Percentiles rank a stretch among this genome's conserved stretches.
phyloP scores from a whole-genome alignment of 2,113 vertebrate species.

The Anthoscopus minutus region DNA sequence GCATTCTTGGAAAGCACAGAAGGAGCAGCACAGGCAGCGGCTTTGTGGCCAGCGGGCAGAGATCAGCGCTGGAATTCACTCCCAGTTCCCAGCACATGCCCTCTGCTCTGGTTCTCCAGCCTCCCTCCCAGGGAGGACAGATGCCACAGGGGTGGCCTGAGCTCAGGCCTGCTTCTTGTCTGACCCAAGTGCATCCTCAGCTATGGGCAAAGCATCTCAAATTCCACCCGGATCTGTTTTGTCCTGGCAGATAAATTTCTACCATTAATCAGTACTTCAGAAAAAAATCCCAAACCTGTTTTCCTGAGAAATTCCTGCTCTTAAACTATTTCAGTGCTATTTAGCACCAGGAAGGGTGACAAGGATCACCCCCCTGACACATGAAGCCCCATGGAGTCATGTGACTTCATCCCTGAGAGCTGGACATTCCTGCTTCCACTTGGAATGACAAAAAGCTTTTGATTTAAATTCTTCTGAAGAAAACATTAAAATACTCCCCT shows the following conservation, averaged over 20 bases:
- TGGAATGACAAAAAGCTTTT: background rate
- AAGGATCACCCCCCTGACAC: accelerated
- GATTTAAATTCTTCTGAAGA: background rate
- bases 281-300: background rate
- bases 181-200: accelerated
- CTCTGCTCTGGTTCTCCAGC: background rate
- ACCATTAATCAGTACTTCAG: background rate
- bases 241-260: background rate
- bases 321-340: accelerated
- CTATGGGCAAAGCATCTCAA: background rate
- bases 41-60: background rate
- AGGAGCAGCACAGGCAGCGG: background rate
- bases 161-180: background rate
- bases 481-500: background rate
- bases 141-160: background rate
- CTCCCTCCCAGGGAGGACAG: background rate
- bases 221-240: background rate
- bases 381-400: accelerated
- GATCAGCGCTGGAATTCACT: background rate
- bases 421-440: background rate
- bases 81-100: background rate
- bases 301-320: background rate
- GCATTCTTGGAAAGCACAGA: background rate
- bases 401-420: background rate
- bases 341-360: background rate